A percentile compares a stretch with the other conserved stretches of the same genome.
phyloP scores from a whole-genome alignment of 2,888 invertebrate species.

The Disparrhopalites patrizii region DNA sequence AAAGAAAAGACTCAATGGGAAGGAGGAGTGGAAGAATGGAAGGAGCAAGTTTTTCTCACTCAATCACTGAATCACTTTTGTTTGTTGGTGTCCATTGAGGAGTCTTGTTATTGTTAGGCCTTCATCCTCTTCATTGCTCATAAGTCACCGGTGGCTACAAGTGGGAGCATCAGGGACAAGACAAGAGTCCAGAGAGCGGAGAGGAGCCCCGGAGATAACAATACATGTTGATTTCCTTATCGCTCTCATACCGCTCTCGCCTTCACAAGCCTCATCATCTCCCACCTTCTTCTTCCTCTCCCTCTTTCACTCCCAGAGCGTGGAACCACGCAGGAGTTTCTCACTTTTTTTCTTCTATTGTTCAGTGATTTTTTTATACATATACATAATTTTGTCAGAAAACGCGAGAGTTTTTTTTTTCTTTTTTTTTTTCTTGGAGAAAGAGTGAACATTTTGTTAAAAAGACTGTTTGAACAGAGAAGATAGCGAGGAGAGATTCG shows the following conservation, averaged over 20 bases:
- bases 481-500: too few relatives aligned
- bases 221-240: conserved; percentile 17
- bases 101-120: too few relatives aligned
- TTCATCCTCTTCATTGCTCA: conserved; percentile 22
- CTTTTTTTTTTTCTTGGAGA: too few relatives aligned
- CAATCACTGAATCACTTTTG: conserved; percentile 21
- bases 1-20: conserved; percentile 12
- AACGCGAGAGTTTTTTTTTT: too few relatives aligned
- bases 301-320: not conserved
- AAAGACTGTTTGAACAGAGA: too few relatives aligned
- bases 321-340: not conserved
- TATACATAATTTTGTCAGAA: too few relatives aligned
- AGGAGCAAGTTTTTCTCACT: conserved; percentile 17
- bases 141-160: conserved; percentile 22
- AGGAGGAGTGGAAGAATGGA: conserved; percentile 24
- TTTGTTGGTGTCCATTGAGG: conserved; percentile 7
- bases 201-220: not conserved
- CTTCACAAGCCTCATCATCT: too few relatives aligned
- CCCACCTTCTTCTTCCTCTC: not conserved
- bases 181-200: not conserved
- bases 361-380: too few relatives aligned
- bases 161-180: not conserved
- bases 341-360: too few relatives aligned
- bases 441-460: too few relatives aligned
- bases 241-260: not conserved